phyloP scores from a whole-genome alignment of 2,797 vertebrate species.

The Lateolabrax maculatus region DNA sequence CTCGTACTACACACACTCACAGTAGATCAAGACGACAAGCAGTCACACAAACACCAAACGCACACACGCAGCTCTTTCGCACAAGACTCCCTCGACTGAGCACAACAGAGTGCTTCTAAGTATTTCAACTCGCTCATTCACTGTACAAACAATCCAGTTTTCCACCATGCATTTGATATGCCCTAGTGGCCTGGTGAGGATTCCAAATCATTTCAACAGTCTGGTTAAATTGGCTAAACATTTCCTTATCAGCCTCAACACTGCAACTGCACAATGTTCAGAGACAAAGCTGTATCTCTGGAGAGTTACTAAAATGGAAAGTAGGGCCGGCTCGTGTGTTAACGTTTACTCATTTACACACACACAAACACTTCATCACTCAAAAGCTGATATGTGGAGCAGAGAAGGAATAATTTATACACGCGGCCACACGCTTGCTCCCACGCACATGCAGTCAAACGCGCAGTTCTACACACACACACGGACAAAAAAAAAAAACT shows the following conservation, averaged over 20 bases:
- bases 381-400: conserved; percentile 48
- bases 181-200: conserved; percentile 53
- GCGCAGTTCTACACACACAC: conserved; percentile 20
- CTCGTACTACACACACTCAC: conserved; percentile 9
- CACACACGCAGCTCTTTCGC: conserved; percentile 21
- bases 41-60: conserved; percentile 1
- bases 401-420: conserved; percentile 51
- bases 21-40: conserved; percentile 42
- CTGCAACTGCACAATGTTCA: conserved; percentile 59
- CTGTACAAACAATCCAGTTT: conserved; percentile 68
- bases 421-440: conserved; percentile 1
- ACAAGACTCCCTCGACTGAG: conserved; percentile 11
- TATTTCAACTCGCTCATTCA: conserved; percentile 49
- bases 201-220: conserved; percentile 76
- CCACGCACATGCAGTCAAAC: conserved; percentile 33
- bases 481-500: conserved; percentile 22
- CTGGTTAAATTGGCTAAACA: conserved; percentile 67
- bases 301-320: conserved; percentile 68
- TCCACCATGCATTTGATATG: conserved; percentile 65
- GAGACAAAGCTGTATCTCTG: conserved; percentile 56
- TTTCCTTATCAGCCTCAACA: conserved; percentile 70
- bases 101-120: conserved; percentile 47
- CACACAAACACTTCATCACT: conserved; percentile 62
- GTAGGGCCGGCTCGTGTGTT: conserved; percentile 35
- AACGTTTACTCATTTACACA: conserved; percentile 57